Percentiles rank a stretch among this genome's conserved stretches.
Evolutionary conservation across 2,797 vertebrate genomes (phyloP).

Genomic region (Thamnophis elegans): DNA sequence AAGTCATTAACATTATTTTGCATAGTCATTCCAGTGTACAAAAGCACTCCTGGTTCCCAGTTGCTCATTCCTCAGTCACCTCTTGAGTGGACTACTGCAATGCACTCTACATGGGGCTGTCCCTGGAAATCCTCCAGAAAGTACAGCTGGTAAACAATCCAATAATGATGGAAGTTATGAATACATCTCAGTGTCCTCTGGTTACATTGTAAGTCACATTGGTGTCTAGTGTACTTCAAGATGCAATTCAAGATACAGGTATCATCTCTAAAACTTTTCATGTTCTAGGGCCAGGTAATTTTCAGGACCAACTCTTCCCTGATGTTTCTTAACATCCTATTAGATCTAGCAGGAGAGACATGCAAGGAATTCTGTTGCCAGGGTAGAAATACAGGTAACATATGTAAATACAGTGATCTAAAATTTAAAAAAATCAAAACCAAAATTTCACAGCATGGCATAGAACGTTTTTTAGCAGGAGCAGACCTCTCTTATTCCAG

Average conservation of each 20-base stretch:
- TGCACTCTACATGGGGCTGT: not conserved
- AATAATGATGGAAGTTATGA: not conserved
- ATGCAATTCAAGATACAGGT: not conserved
- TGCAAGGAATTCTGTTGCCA: not conserved
- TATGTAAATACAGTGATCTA: not conserved
- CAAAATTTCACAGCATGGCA: not conserved
- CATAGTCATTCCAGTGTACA: not conserved
- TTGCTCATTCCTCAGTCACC: not conserved
- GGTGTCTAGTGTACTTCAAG: not conserved
- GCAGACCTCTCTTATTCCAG: not conserved
- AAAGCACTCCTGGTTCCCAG: not conserved
- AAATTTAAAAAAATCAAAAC: not conserved
- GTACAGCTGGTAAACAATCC: not conserved
- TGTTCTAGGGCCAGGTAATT: not conserved
- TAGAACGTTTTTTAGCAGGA: not conserved
- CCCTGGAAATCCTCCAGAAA: not conserved
- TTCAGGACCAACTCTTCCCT: not conserved
- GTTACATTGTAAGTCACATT: not conserved
- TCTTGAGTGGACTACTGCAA: not conserved
- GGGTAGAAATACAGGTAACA: not conserved
- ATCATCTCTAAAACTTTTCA: not conserved
- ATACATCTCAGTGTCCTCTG: not conserved
- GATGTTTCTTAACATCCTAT: not conserved
- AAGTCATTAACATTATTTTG: not conserved
- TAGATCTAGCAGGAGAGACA: not conserved